Evolutionary conservation across 2,888 invertebrate genomes (phyloP).

Genomic region (Sminthurinus aureus): DNA sequence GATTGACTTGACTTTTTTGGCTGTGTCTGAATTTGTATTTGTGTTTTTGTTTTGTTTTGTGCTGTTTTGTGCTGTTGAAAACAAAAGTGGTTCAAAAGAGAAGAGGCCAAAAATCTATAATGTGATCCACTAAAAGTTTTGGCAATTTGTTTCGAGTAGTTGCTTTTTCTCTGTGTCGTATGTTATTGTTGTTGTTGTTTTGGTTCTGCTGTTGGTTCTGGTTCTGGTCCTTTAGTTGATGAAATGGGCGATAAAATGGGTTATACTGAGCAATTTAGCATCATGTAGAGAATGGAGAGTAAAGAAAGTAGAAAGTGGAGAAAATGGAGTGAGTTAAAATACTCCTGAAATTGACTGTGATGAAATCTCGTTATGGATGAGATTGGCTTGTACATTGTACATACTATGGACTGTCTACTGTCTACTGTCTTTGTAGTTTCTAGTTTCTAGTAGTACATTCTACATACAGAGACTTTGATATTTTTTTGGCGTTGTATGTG

Average conservation of each 20-base stretch:
- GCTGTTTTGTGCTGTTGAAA: not conserved
- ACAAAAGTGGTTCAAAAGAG: too few species aligned
- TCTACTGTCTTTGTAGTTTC: too few species aligned
- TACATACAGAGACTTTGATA: too few species aligned
- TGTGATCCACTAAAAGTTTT: not conserved
- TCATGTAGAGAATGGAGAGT: not conserved
- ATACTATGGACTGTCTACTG: too few species aligned
- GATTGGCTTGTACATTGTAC: not conserved
- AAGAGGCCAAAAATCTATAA: too few species aligned
- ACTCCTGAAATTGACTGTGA: slow-evolving; percentile 46
- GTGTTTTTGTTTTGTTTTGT: not conserved
- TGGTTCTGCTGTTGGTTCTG: not conserved
- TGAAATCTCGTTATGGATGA: slow-evolving; percentile 49
- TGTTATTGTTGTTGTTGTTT: not conserved
- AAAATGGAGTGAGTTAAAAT: slow-evolving; percentile 29
- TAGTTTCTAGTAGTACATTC: too few species aligned
- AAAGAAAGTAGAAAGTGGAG: too few species aligned
- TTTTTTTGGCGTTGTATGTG: too few species aligned
- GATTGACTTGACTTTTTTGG: too few species aligned
- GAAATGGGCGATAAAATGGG: slow-evolving; percentile 50
- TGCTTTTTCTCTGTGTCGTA: not conserved
- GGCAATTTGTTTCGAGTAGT: not conserved
- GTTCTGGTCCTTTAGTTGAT: slow-evolving; percentile 22
- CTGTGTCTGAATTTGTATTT: too few species aligned
- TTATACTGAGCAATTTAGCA: slow-evolving; percentile 47